phyloP scores from a whole-genome alignment of 2,797 vertebrate species.

The Nasua narica region DNA sequence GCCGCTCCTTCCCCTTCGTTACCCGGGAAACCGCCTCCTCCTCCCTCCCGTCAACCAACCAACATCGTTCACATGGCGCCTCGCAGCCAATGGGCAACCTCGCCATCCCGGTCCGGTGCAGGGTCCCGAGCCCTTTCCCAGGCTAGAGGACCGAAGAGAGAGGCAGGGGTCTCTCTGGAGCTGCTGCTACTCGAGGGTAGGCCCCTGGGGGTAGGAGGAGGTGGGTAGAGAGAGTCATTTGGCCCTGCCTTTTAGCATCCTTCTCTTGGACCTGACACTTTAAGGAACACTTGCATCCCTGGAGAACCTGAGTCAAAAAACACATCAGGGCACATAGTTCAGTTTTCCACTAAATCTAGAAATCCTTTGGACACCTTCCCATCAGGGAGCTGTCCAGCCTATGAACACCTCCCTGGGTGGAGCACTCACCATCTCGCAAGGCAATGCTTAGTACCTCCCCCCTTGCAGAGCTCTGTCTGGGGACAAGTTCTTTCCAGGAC shows the following conservation, averaged over 20 bases:
- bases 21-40: constrained; percentile 80
- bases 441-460: neutral
- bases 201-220: neutral
- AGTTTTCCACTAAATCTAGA: neutral
- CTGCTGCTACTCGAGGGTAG: neutral
- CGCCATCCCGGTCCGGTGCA: constrained; percentile 57
- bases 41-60: constrained; percentile 76
- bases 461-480: neutral
- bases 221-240: neutral
- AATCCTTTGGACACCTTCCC: neutral
- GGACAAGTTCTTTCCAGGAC: neutral
- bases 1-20: constrained; percentile 79
- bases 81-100: constrained; percentile 71
- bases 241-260: no score
- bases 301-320: neutral
- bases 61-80: constrained; percentile 73
- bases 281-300: neutral
- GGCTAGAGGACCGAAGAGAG: neutral
- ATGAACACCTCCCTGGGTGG: neutral
- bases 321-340: neutral
- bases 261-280: neutral
- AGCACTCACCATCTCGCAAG: neutral
- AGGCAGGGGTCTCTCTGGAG: neutral
- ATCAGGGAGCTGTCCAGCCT: constrained; percentile 41
- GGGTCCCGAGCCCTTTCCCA: constrained; percentile 46